Conservation (phyloP, 2,797 vertebrate species). For the Phaenicophaeus curvirostris region DNA sequence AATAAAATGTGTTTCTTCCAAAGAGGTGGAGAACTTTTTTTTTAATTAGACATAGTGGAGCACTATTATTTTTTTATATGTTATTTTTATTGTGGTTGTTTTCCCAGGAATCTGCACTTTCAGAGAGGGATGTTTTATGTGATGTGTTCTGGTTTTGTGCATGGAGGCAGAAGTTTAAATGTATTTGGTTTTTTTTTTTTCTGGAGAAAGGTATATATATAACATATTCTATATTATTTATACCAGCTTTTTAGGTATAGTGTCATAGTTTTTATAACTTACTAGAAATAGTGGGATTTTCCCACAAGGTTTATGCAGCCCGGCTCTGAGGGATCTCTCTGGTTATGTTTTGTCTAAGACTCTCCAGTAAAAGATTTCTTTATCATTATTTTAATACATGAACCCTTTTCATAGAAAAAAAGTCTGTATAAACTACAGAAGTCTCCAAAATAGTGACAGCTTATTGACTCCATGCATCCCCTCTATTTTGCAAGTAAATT, state of each 20-base stretch:
- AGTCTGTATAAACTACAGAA: background rate
- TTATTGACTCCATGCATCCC: background rate
- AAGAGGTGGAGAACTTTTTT: slow-evolving; percentile 53
- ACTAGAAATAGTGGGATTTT: background rate
- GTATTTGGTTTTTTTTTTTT: background rate
- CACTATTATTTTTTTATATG: slow-evolving; percentile 67
- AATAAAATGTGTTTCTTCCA: slow-evolving; percentile 72
- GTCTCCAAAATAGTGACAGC: background rate
- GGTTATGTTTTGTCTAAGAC: background rate
- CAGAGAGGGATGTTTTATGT: slow-evolving; percentile 13
- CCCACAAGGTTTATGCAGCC: background rate
- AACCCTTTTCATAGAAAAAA: background rate
- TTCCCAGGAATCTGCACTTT: slow-evolving; percentile 48
- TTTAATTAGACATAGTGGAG: slow-evolving; percentile 71
- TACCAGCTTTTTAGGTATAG: background rate
- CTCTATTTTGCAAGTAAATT: background rate
- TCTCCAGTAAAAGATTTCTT: background rate
- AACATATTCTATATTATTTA: background rate
- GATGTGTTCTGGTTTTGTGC: background rate
- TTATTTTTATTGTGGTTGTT: slow-evolving; percentile 63
- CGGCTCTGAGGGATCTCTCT: background rate
- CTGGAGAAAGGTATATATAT: background rate
- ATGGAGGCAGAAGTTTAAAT: background rate
- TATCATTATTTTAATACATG: background rate
- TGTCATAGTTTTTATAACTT: background rate